phyloP scores from a whole-genome alignment of 2,888 invertebrate species.

The Chrysopilus asiliformis region DNA sequence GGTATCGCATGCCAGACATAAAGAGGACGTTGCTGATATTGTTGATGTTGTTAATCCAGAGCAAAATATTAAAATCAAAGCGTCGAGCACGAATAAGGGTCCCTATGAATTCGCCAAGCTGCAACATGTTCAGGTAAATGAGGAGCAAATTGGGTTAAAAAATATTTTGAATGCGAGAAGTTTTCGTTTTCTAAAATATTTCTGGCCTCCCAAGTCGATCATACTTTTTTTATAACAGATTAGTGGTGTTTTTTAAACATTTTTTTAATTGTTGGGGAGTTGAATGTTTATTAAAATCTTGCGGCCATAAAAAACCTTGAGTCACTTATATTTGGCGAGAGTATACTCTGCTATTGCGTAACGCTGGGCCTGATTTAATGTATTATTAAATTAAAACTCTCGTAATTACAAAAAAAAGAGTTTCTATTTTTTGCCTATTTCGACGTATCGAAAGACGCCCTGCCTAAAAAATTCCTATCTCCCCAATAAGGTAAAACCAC shows the following conservation, averaged over 20 bases:
- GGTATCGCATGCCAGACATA: conserved; percentile 74
- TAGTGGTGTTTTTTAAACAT: conserved; percentile 3
- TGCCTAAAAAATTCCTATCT: not conserved
- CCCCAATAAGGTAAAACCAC: not conserved
- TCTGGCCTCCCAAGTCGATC: too few relatives aligned
- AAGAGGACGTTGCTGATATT: conserved; percentile 74
- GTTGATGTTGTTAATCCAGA: conserved; percentile 69
- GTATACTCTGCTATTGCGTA: too few relatives aligned
- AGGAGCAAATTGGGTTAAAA: not conserved
- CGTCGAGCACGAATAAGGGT: conserved; percentile 91
- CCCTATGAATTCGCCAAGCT: conserved; percentile 92
- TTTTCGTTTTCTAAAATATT: not conserved
- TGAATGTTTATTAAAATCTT: too few relatives aligned
- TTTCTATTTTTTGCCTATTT: too few relatives aligned
- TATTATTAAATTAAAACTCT: too few relatives aligned
- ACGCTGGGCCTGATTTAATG: too few relatives aligned
- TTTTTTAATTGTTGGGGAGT: too few relatives aligned
- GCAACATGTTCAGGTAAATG: conserved; percentile 68
- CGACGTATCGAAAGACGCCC: too few relatives aligned
- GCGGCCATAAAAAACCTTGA: too few relatives aligned
- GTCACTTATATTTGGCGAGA: too few relatives aligned
- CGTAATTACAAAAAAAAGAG: too few relatives aligned
- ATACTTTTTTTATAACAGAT: conserved; percentile 3
- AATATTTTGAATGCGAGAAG: conserved; percentile 1
- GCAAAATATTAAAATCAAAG: conserved; percentile 77